phyloP scores from a whole-genome alignment of 2,113 vertebrate species.

The Hippocampus comes region DNA sequence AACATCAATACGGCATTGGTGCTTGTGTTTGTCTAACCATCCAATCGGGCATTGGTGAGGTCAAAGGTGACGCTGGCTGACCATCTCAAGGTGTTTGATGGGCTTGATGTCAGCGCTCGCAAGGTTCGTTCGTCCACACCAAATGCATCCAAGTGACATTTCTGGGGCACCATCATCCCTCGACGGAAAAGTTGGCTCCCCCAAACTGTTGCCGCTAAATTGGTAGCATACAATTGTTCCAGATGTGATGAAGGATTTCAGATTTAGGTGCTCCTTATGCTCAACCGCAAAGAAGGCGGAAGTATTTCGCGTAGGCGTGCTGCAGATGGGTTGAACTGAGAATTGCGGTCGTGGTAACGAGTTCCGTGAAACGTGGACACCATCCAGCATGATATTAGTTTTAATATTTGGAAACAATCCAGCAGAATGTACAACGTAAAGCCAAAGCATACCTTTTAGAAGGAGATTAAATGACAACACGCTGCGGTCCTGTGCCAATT shows the following conservation, averaged over 20 bases:
- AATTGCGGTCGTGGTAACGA: not conserved
- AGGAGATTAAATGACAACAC: conserved; percentile 33
- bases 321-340: not conserved
- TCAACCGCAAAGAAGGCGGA: not conserved
- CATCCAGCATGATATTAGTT: too few species aligned
- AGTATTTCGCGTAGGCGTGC: not conserved
- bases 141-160: conserved; percentile 1
- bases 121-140: not conserved
- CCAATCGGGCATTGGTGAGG: not conserved
- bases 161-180: not conserved
- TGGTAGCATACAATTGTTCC: not conserved
- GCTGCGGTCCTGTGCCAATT: conserved; percentile 43
- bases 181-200: not conserved
- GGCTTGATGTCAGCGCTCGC: not conserved
- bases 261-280: not conserved
- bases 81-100: not conserved
- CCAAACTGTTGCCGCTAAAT: not conserved
- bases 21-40: not conserved
- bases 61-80: not conserved
- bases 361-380: not conserved
- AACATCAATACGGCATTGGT: not conserved
- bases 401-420: too few species aligned
- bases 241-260: not conserved
- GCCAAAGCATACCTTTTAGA: conserved; percentile 29
- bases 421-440: not conserved